Evolutionary conservation across 2,888 invertebrate species (phyloP), one percentile per base, ranked within the genome.

Genomic region (Mallateleia sp.): DNA sequence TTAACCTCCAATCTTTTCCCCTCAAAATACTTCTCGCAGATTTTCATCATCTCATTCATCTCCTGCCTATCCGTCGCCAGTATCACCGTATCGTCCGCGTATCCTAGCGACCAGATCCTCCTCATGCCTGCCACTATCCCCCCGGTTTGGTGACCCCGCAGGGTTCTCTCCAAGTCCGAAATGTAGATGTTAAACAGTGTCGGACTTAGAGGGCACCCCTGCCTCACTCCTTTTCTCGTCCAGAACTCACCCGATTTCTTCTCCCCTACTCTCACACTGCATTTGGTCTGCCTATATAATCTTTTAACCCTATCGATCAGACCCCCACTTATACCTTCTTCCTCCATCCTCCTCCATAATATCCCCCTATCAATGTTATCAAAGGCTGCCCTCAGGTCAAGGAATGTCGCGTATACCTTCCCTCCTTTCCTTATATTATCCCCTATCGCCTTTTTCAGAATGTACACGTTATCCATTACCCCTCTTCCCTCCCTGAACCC

Each of bases 21-120:
- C 42, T 15, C 18, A 45, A 64, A 64, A n/a, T 64, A 64, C 25
- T 15, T 64, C n/a, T 64, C 64, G 24, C 64, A 24, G 9, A 45
- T 15, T 22, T n/a, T 45, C 5, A 66, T 50, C 47, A 66, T 22
- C 9, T 14, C 5, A 7, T 47, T 25, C 64, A 64, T 64, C 25
- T 64, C 64, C n/a, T 7, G 7, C n/a, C 45, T 25, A 2, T 66
- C 28, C 18, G 25, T 50, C 18, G 66, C 66, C 20, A 66, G 15
- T 6, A 66, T n/a, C n/a, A 66, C 66, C 11, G 50, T 67, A 15
- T 67, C 67, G 22, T 67, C 67, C 22, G 67, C 67, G 15, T 67
- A 67, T 0, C 22, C 25, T 34, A 67, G 9, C 1, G 50, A 52
- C 50, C 22, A 32, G 1, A 67, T 50, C 18, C 52, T 67, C 22